These are phyloP conservation scores for Myocastor coypus DNA, from an alignment of 2,113 vertebrate species.

Conservation along the genomic window DNA sequence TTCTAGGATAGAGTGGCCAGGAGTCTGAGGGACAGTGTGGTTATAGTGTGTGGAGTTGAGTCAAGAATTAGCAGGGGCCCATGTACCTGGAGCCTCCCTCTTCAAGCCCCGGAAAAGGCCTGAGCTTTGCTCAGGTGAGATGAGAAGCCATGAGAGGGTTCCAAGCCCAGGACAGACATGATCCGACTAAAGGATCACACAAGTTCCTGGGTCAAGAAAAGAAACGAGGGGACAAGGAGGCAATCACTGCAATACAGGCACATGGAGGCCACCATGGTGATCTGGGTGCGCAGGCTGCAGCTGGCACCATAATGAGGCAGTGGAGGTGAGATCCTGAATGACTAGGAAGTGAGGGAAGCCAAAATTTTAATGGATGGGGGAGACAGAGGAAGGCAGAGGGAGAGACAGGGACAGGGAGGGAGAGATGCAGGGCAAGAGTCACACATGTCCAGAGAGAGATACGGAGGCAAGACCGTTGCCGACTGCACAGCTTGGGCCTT, in stretches of 20 bases:
- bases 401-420: background rate
- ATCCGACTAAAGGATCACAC: background rate
- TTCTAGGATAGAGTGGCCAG: no score
- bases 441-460: background rate
- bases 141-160: background rate
- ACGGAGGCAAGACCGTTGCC: no score
- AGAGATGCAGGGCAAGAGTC: background rate
- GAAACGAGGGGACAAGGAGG: background rate
- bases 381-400: background rate
- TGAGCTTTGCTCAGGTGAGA: background rate
- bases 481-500: background rate
- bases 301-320: background rate
- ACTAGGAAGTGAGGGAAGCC: background rate
- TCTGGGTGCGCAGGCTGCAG: background rate
- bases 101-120: background rate
- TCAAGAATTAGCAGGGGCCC: background rate
- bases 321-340: background rate
- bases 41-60: background rate
- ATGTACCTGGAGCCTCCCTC: rapidly evolving
- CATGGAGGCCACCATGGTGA: rapidly evolving
- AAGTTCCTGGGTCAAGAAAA: background rate
- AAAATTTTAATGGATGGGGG: background rate
- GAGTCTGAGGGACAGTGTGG: background rate
- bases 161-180: background rate
- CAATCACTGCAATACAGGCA: background rate